These are phyloP conservation scores for Colletes collaris DNA, from an alignment of 2,888 invertebrate genomes.

Conservation along the genomic window DNA sequence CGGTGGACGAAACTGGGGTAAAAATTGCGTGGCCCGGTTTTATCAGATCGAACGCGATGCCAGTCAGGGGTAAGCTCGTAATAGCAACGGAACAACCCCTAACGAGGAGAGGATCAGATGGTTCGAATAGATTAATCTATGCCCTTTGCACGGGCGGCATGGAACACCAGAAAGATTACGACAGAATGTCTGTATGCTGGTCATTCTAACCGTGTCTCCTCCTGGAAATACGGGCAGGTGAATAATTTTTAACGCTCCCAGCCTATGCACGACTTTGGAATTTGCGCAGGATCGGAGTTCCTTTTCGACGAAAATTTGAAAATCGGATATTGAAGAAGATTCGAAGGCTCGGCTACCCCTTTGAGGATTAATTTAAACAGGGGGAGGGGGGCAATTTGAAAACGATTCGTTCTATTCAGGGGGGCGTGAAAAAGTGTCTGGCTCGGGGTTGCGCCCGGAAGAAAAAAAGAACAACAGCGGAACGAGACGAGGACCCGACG, in stretches of 20 bases:
- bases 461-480: conserved; percentile 18
- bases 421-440: conserved; percentile 47
- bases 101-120: conserved; percentile 70
- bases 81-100: conserved; percentile 63
- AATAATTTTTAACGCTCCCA: conserved; percentile 9
- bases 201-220: conserved; percentile 26
- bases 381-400: conserved; percentile 45
- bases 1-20: conserved; percentile 42
- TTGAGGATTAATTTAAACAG: background rate
- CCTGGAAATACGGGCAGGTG: conserved; percentile 49
- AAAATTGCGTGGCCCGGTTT: conserved; percentile 49
- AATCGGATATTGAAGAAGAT: too few relatives aligned
- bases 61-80: conserved; percentile 37
- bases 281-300: too few relatives aligned
- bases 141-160: conserved; percentile 24
- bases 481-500: conserved; percentile 40
- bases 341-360: too few relatives aligned
- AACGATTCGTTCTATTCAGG: conserved; percentile 37
- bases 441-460: conserved; percentile 22
- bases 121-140: conserved; percentile 68
- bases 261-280: background rate
- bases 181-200: conserved; percentile 28
- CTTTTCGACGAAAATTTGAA: too few relatives aligned
- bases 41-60: conserved; percentile 47
- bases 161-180: conserved; percentile 36